Evolutionary conservation across 1,140 invertebrate species (phyloP), one percentile per base, ranked within the genome.

Genomic region (Macrosteles quadrilineatus): DNA sequence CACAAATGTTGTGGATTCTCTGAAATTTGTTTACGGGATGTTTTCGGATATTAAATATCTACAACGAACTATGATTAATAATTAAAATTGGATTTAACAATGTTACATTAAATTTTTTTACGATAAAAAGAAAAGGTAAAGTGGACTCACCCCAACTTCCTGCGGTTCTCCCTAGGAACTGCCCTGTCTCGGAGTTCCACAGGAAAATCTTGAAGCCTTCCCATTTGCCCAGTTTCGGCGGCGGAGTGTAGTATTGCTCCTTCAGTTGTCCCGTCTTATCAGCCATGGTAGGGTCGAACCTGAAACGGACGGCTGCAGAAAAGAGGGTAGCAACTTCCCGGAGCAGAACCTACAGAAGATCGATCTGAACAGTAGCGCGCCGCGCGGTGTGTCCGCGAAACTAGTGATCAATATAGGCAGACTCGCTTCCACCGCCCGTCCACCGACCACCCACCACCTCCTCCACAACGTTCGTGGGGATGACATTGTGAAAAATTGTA

Each of bases 121-220:
- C n/a, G n/a, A n/a, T n/a, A n/a, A n/a, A n/a, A n/a, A n/a, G n/a
- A n/a, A n/a, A n/a, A n/a, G n/a, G n/a, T n/a, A 36, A 36, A 36
- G 14, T 36, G 32, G 23, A 89, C 92, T 94, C 83, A 95, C 93
- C 92, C 94, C 94, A 96, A 83, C 92, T 94, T 75, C 87, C 84
- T 73, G 91, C 93, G 68, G 93, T 95, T 72, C 93, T 85, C 73
- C 94, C 94, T 73, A 95, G 82, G 80, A 95, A 90, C 81, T 95
- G 91, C 77, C 88, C 88, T 68, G 92, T 95, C 83, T 95, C 91
- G 71, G 91, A 90, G 85, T 96, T 95, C 88, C 90, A 96, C 71
- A 96, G 78, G 83, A 95, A 95, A 76, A 87, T 83, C 79, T 83
- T 88, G 83, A 95, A 92, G 74, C 89, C 86, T 80, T 94, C 91